phyloP scores from a whole-genome alignment of 1,140 invertebrate genomes.

The Pseudomyrmex sp. region DNA sequence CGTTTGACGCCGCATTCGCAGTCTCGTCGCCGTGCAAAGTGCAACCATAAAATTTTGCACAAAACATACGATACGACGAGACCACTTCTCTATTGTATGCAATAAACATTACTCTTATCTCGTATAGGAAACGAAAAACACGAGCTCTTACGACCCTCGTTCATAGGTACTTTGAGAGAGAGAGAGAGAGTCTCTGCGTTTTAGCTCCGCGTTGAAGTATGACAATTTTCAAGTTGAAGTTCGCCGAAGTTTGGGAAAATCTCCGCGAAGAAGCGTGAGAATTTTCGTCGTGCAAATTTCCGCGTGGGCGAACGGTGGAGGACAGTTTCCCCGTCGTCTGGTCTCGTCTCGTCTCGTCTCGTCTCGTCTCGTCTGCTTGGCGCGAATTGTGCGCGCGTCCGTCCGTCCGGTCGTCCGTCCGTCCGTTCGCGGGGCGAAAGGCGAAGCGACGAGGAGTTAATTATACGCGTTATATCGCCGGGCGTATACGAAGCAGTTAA shows the following conservation, averaged over 20 bases:
- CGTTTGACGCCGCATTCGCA: conserved; percentile 29
- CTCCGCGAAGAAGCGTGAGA: not conserved
- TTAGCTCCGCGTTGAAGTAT: too few relatives aligned
- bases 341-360: not conserved
- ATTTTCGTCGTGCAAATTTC: conserved; percentile 4
- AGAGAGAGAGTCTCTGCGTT: not conserved
- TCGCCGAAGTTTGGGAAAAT: not conserved
- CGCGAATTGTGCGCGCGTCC: conserved; percentile 25
- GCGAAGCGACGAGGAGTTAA: conserved; percentile 45
- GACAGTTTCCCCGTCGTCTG: not conserved
- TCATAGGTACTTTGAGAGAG: not conserved
- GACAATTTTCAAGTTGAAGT: not conserved
- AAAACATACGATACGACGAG: not conserved
- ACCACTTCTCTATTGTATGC: not conserved
- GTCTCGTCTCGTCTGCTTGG: conserved; percentile 7
- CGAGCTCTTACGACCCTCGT: not conserved
- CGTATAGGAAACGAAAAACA: not conserved
- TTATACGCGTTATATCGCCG: conserved; percentile 55
- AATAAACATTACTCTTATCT: conserved; percentile 1
- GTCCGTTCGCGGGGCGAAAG: conserved; percentile 55
- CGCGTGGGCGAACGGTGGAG: not conserved
- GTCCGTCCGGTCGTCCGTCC: too few relatives aligned
- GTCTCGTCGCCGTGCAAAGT: not conserved
- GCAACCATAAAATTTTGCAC: conserved; percentile 19
- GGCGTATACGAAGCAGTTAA: conserved; percentile 57